Evolutionary conservation across 2,888 invertebrate genomes (phyloP).

Genomic region (Dryocosmus kuriphilus): DNA sequence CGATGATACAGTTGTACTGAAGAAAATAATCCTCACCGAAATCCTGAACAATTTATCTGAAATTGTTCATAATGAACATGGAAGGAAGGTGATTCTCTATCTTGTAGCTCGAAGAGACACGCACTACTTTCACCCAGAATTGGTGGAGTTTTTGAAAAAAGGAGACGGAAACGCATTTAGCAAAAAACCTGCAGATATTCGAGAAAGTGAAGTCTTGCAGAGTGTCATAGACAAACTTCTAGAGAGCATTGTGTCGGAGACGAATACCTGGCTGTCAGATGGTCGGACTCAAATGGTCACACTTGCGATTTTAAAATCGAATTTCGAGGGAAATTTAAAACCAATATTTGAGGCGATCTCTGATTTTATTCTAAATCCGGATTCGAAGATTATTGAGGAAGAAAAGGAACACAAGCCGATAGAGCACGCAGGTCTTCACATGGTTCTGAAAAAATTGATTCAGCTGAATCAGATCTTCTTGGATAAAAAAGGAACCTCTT

Average conservation of each 20-base stretch:
- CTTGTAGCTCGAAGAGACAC: constrained; percentile 90
- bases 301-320: constrained; percentile 85
- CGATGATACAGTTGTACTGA: constrained; percentile 94
- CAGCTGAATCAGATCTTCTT: constrained; percentile 81
- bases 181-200: constrained; percentile 83
- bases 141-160: constrained; percentile 85
- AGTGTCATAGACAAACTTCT: constrained; percentile 82
- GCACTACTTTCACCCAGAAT: constrained; percentile 89
- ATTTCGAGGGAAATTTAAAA: constrained; percentile 77
- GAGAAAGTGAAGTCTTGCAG: constrained; percentile 85
- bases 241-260: constrained; percentile 80
- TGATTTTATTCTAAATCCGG: constrained; percentile 76
- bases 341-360: constrained; percentile 78
- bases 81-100: constrained; percentile 92
- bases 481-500: constrained; percentile 73
- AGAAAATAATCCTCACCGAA: constrained; percentile 88
- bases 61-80: constrained; percentile 88
- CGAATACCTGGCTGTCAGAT: constrained; percentile 84
- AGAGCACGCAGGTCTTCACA: constrained; percentile 88
- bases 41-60: constrained; percentile 83
- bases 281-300: constrained; percentile 84
- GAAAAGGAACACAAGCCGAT: constrained; percentile 78
- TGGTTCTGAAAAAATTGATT: constrained; percentile 87
- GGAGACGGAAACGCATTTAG: constrained; percentile 86
- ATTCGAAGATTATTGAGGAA: constrained; percentile 80